Base-by-base conservation (phyloP, 2,113 vertebrate genomes). In the Periophthalmodon schlosseri region DNA sequence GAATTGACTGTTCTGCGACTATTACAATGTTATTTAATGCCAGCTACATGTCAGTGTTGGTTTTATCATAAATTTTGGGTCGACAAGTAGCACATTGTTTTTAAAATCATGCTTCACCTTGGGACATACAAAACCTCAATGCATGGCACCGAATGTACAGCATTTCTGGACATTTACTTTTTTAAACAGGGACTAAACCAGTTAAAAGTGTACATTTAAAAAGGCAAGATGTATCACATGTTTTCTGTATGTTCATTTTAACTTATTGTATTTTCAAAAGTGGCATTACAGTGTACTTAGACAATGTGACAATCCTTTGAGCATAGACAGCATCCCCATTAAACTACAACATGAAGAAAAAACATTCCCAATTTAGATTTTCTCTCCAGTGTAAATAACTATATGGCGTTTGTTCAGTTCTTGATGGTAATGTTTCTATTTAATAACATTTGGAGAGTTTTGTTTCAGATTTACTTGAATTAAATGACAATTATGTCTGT, bases 381-480 rank as follows among this genome's bases (percentile, higher is more conserved):
- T 70, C 72, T 60, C 65, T 78, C 74, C 70, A 33, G 34, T 85
- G 78, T 86, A 80, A 39, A 89, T 76, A 68, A 79, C 67, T 18
- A 23, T 23, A 81, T 77, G 56, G 76, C 69, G 76, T 86, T 86
- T 77, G 57, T 84, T 86, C 64, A 82, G 70, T 89, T 89, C 75
- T 84, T 46, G 79, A 81, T 86, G 70, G 79, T 80, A 78, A 81
- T 79, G 72, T 64, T 82, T 68, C 76, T 76, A 83, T 77, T 63
- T 7, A 75, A 66, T 78, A 74, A 23, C 67, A 86, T 68, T 60
- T 71, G 57, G 44, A 54, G 56, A 70, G 63, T 52, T 74, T 86
- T 74, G 79, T 87, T 89, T 50, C 36, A 87, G 68, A 83, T 83
- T 81, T 86, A 85, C 74, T 88, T 91, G 79, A 89, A 87, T 77